Base-by-base conservation (phyloP, 1,140 invertebrate genomes). In the Drosophila fuyamai region DNA sequence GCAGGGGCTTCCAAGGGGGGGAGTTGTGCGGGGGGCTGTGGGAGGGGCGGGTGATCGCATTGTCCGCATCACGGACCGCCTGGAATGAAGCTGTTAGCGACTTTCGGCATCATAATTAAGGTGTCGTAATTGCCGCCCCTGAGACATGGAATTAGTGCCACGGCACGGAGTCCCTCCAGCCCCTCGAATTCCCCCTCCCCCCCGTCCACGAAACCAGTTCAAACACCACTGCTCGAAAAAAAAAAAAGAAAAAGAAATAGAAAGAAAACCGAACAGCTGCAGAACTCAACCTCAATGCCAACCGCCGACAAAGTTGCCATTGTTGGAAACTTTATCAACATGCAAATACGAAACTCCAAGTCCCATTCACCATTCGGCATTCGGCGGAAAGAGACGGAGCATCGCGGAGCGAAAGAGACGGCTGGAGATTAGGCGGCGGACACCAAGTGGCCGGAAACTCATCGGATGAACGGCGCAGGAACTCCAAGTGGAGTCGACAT, bases 61-160 rank as follows among this genome's bases (percentile, higher is more conserved):
- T 85, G 82, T 86, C 51, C 46, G 36, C 13, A 27, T 48, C 81
- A 84, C 81, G 81, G 81, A 84, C 81, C 81, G 81, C 77, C 81
- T 85, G 79, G 65, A 82, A 85, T 85, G 82, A 85, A 85, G 82
- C 82, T 75, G 82, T 85, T 75, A 55, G 54, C 71, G 53, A 62
- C 57, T 78, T 78, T 16, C 27, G 8, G 65, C 66, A 63, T 72
- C 66, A 79, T 79, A 68, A 80, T 79, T 79, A 78, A 66, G 48
- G 46, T 58, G 44, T 71, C 71, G 71, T 82, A 72, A 86, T 79
- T 88, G 66, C 65, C 62, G 70, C 50, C 66, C 55, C 82, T 86
- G 83, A 86, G 83, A 79, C 82, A 58, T 8, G 29, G 47, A 51
- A 88, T 86, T 86, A 83, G 83, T 83, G 82, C 51, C 76, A 9